Evolutionary conservation across 2,113 vertebrate genomes (phyloP), one percentile per base, ranked within the genome.

Genomic region (Garra rufa): DNA sequence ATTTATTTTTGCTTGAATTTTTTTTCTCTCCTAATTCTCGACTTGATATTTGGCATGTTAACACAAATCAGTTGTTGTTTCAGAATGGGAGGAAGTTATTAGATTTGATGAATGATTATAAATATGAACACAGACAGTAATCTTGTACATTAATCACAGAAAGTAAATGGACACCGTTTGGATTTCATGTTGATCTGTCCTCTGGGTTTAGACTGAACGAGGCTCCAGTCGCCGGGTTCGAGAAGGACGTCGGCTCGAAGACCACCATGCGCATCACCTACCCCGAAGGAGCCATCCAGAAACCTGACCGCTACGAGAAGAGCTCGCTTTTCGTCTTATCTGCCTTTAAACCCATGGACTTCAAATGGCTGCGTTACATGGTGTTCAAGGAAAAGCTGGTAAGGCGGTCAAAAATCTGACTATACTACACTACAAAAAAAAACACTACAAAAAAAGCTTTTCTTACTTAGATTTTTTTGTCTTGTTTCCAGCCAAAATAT

Each of bases 221-320:
- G 1, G 98, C 98, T 15, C 97, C 97, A 0, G 95, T 99, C 74
- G 95, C 89, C 30, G 97, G 97, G 81, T 98, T 96, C 81, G 92
- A 94, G 89, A 98, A 94, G 89, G 97, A 99, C 2, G 98, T 99
- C 67, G 98, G 98, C 87, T 94, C 95, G 91, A 99, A 99, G 93
- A 99, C 98, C 74, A 99, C 98, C 9, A 86, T 99, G 81, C 96
- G 98, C 89, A 99, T 99, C 90, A 99, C 98, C 0, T 99, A 99
- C 90, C 98, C 98, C 0, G 98, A 99, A 93, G 98, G 98, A 52
- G 97, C 98, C 59, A 97, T 99, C 91, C 97, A 99, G 94, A 96
- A 96, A 59, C 93, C 94, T 0, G 96, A 97, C 83, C 95, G 94
- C 21, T 99, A 99, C 0, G 98, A 99, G 85, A 96, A 95, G 7